Conservation (phyloP, 2,888 invertebrate species). For the Corbicula japonica region DNA sequence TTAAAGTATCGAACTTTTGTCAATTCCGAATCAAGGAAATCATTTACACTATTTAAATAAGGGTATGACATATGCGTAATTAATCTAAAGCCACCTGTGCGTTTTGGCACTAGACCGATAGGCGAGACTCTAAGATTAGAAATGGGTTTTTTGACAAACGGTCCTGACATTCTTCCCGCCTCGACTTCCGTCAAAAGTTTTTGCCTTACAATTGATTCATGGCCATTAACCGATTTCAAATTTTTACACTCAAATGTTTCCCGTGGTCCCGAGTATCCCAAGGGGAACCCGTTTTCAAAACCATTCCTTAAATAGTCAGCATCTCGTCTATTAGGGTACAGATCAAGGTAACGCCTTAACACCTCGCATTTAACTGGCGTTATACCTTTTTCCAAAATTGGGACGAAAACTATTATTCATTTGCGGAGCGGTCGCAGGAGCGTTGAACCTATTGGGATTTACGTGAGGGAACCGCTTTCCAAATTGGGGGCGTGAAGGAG, state of each 20-base stretch:
- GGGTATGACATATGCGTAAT: background rate
- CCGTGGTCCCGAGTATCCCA: background rate
- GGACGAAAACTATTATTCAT: background rate
- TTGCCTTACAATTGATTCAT: background rate
- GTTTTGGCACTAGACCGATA: background rate
- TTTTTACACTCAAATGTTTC: background rate
- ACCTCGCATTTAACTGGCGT: slow-evolving; percentile 1
- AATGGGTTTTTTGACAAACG: background rate
- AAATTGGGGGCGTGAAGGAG: too few relatives aligned
- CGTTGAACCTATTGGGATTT: background rate
- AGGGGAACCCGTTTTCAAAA: background rate
- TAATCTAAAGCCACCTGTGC: background rate
- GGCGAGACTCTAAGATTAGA: background rate
- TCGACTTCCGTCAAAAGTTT: background rate
- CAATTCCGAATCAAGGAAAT: too few relatives aligned
- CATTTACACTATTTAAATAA: background rate
- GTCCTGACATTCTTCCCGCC: too few relatives aligned
- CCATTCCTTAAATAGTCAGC: background rate
- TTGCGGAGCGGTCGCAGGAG: background rate
- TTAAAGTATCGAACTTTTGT: slow-evolving; percentile 28
- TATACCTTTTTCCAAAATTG: slow-evolving; percentile 1
- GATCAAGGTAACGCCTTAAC: background rate
- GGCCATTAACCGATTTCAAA: background rate
- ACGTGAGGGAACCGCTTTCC: too few relatives aligned
- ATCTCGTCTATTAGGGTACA: background rate